phyloP scores from a whole-genome alignment of 1,140 invertebrate genomes.

The Formica exsecta region DNA sequence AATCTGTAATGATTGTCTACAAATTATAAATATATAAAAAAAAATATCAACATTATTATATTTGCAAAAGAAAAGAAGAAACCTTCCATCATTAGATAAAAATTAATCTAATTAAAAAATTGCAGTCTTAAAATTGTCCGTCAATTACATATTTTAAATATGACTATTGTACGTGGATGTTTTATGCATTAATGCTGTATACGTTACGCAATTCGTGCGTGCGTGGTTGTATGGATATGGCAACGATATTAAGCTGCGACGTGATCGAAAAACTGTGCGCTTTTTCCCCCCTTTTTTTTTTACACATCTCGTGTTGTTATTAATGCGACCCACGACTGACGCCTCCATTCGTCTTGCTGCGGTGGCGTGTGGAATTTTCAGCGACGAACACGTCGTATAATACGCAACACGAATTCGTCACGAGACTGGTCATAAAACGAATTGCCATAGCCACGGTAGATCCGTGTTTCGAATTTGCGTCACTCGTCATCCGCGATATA shows the following conservation, averaged over 20 bases:
- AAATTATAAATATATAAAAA: not conserved
- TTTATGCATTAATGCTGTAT: not conserved
- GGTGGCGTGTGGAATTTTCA: conserved; percentile 36
- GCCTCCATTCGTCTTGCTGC: conserved; percentile 52
- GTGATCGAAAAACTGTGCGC: conserved; percentile 45
- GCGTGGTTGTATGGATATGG: not conserved
- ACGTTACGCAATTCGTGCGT: not conserved
- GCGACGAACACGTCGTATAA: conserved; percentile 56
- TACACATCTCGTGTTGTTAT: conserved; percentile 21
- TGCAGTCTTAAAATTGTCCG: not conserved
- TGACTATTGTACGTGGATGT: not conserved
- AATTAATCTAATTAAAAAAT: not conserved
- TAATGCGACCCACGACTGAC: conserved; percentile 47
- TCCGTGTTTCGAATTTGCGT: conserved; percentile 53
- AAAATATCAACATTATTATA: not conserved
- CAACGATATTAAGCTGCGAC: conserved; percentile 39
- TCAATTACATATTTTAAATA: not conserved
- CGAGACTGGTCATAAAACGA: conserved; percentile 41
- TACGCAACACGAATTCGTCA: conserved; percentile 41
- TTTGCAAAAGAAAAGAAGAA: not conserved
- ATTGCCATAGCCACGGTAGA: conserved; percentile 19
- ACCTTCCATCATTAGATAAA: not conserved
- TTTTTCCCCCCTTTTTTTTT: conserved; percentile 8
- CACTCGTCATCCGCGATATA: conserved; percentile 2
- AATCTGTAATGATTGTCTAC: too few relatives aligned